phyloP scores from a whole-genome alignment of 2,888 invertebrate species.

The Sarcophaga caerulescens region DNA sequence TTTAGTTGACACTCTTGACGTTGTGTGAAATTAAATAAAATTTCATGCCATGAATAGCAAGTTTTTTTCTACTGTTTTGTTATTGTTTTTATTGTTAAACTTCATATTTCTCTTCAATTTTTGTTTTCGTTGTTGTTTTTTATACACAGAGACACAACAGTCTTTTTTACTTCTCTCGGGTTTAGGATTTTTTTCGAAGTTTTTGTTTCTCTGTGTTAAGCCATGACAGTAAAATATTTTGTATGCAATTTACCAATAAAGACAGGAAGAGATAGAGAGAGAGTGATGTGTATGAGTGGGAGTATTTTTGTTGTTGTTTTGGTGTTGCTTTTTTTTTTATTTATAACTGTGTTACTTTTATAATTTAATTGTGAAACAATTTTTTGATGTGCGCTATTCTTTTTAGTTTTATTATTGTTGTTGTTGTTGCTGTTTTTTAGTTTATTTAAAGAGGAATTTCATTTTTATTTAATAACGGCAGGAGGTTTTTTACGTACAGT shows the following conservation, averaged over 20 bases:
- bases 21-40: slow-evolving; percentile 69
- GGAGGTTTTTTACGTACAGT: no score
- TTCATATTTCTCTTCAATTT: slow-evolving; percentile 33
- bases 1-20: slow-evolving; percentile 68
- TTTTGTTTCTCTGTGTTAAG: no score
- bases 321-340: slow-evolving; percentile 7
- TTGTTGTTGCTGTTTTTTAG: background rate
- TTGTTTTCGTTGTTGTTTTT: slow-evolving; percentile 13
- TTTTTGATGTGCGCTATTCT: background rate
- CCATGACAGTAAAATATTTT: no score
- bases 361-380: slow-evolving; percentile 53
- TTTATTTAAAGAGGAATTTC: slow-evolving; percentile 9
- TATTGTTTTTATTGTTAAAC: slow-evolving; percentile 32
- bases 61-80: slow-evolving; percentile 4
- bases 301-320: slow-evolving; percentile 1
- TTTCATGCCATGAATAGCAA: slow-evolving; percentile 60
- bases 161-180: background rate
- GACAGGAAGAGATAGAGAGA: background rate
- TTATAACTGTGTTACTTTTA: slow-evolving; percentile 8
- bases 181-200: slow-evolving; percentile 4
- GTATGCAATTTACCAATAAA: background rate
- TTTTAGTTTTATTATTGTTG: background rate
- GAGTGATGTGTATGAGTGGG: no score
- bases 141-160: background rate
- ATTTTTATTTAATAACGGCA: slow-evolving; percentile 34